phyloP scores from a whole-genome alignment of 2,797 vertebrate species.

The Tokudaia muenninki region DNA sequence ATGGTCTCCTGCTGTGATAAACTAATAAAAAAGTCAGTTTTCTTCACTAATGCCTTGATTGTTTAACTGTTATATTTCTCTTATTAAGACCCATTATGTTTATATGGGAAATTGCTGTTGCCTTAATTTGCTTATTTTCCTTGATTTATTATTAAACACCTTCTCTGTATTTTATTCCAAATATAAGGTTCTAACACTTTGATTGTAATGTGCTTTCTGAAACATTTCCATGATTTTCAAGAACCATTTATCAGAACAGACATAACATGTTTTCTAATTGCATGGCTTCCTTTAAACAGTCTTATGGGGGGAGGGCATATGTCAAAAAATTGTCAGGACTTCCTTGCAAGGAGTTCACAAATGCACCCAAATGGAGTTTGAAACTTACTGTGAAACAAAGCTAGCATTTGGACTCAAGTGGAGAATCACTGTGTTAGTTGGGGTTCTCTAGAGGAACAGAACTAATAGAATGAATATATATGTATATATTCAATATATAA shows the following conservation, averaged over 20 bases:
- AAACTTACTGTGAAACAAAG: conserved; percentile 3
- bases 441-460: background rate
- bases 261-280: background rate
- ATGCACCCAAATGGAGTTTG: background rate
- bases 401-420: background rate
- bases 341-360: background rate
- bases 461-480: background rate
- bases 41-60: background rate
- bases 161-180: background rate
- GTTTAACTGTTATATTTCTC: background rate
- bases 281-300: background rate
- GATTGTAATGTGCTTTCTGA: background rate
- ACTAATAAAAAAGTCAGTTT: background rate
- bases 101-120: background rate
- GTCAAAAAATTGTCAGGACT: background rate
- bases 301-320: background rate
- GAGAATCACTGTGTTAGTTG: background rate
- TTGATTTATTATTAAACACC: conserved; percentile 23
- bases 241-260: background rate
- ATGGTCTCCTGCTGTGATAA: background rate
- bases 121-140: background rate
- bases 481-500: background rate
- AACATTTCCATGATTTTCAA: background rate
- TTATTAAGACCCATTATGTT: background rate
- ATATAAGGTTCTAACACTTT: background rate